Evolutionary conservation across 2,888 invertebrate genomes (phyloP).

Genomic region (Tryphoninae sp.): DNA sequence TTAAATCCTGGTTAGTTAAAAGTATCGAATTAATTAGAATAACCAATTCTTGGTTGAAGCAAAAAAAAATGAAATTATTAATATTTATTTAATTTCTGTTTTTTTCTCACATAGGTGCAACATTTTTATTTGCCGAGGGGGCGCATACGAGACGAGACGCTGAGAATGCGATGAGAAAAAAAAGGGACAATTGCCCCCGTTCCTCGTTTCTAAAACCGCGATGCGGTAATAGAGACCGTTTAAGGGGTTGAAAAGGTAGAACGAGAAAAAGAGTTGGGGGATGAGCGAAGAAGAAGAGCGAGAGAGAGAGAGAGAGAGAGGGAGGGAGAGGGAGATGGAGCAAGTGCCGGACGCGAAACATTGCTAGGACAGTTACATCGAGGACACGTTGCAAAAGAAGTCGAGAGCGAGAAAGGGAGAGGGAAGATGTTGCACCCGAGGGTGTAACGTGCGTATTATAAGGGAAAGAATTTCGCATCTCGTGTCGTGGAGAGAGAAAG

Average conservation of each 20-base stretch:
- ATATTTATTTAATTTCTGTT: too few species aligned
- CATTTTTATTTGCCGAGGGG: conserved; percentile 4
- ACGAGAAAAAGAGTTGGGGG: conserved; percentile 34
- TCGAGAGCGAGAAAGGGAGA: background rate
- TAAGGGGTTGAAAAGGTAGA: conserved; percentile 54
- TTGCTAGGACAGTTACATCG: conserved; percentile 52
- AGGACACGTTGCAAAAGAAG: conserved; percentile 43
- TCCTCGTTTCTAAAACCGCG: conserved; percentile 22
- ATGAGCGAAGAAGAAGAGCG: conserved; percentile 35
- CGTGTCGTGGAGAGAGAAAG: conserved; percentile 22
- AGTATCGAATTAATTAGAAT: too few species aligned
- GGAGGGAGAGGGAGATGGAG: conserved; percentile 37
- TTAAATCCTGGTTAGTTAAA: too few species aligned
- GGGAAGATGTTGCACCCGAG: conserved; percentile 34
- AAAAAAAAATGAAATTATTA: too few species aligned
- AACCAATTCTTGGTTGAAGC: too few species aligned
- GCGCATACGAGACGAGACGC: conserved; percentile 1
- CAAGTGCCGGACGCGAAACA: conserved; percentile 60
- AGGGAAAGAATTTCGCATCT: conserved; percentile 52
- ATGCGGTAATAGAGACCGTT: conserved; percentile 56
- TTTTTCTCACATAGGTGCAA: background rate
- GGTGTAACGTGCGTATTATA: conserved; percentile 49
- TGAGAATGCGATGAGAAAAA: conserved; percentile 34
- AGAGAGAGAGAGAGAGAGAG: conserved; percentile 48
- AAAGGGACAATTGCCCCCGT: conserved; percentile 26